Evolutionary conservation across 2,797 vertebrate species (phyloP), one percentile per base, ranked within the genome.

Genomic region (Sylvia borin): DNA sequence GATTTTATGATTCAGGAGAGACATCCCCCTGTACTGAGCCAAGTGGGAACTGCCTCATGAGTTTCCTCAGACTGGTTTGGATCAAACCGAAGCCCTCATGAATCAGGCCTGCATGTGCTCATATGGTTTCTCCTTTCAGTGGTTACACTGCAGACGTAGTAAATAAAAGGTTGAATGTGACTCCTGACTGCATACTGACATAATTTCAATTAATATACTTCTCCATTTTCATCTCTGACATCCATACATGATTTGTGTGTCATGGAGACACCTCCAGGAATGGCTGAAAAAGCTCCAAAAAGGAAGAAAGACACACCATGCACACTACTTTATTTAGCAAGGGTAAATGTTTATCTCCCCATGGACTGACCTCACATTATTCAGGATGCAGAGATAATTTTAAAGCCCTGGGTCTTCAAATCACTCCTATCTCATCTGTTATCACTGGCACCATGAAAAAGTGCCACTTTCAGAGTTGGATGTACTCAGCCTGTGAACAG

Each of bases 171-270:
- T 53, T 70, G 64, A 75, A 9, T 18, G 5, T 60, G 67, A 76
- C 36, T 81, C 45, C 38, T 86, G 58, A 58, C 75, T 88, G 26
- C 58, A 50, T 72, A 65, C 57, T 75, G 85, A 40, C 74, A 62
- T 72, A 27, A 84, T 78, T 92, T 79, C 48, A 42, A 55, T 53
- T 74, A 79, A 74, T 31, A 53, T 31, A 45, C 27, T 73, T 91
- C 55, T 92, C 67, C 67, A 79, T 93, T 96, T 95, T 86, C 53
- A 60, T 73, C 55, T 85, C 67, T 85, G 71, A 67, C 64, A 40
- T 66, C 43, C 34, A 71, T 34, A 87, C 1, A 3, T 65, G 17
- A 72, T 70, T 85, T 89, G 53, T 71, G 47, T 25, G 47, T 92
- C 94, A 85, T 34, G 42, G 38, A 55, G 36, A 54, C 40, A 60